phyloP scores from a whole-genome alignment of 2,797 vertebrate genomes.

The Anabas testudineus region DNA sequence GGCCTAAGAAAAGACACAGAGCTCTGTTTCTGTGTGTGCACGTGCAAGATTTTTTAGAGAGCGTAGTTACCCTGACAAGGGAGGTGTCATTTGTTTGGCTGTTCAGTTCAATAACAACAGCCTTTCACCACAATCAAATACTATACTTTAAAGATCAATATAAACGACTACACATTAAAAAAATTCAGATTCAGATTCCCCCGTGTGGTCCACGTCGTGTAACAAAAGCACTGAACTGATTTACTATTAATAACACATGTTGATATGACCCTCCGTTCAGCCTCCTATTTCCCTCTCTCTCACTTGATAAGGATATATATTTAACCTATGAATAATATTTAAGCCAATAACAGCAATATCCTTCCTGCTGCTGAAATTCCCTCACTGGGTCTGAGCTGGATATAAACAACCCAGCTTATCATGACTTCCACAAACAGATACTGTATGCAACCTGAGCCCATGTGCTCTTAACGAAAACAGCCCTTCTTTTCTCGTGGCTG shows the following conservation, averaged over 20 bases:
- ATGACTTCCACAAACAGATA: conserved; percentile 66
- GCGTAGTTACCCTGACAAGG: too few relatives aligned
- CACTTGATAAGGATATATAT: conserved; percentile 59
- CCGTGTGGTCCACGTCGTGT: conserved; percentile 55
- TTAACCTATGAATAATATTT: conserved; percentile 68
- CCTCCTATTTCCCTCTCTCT: conserved; percentile 42
- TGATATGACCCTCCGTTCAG: conserved; percentile 49
- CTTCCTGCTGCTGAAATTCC: conserved; percentile 59
- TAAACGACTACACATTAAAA: not conserved
- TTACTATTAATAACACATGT: conserved; percentile 52
- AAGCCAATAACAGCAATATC: conserved; percentile 63
- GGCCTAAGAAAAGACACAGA: too few relatives aligned
- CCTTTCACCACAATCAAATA: not conserved
- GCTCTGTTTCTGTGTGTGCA: not conserved
- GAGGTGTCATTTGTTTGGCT: too few relatives aligned
- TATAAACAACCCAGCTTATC: conserved; percentile 67
- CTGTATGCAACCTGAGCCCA: conserved; percentile 68
- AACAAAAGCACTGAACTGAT: conserved; percentile 44
- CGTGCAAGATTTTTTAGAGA: too few relatives aligned
- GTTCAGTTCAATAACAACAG: not conserved
- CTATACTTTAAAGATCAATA: conserved; percentile 15
- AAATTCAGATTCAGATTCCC: too few relatives aligned
- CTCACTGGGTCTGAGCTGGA: conserved; percentile 51
- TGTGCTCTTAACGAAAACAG: conserved; percentile 64
- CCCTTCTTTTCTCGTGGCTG: conserved; percentile 46